Conservation (phyloP, 2,113 vertebrate genomes). For the Sitta europaea region DNA sequence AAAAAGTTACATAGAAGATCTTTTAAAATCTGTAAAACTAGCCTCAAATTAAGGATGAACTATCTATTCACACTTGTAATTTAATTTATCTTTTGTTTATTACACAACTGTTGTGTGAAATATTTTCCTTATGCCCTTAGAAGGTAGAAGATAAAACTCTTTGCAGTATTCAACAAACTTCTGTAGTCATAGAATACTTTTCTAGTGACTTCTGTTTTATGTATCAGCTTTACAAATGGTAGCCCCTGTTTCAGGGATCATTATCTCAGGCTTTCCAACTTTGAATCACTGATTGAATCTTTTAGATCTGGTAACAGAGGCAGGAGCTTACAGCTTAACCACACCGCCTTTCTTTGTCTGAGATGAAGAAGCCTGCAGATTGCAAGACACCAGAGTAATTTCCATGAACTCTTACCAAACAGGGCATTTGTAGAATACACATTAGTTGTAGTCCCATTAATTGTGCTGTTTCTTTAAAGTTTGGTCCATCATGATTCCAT, state of each 20-base stretch:
- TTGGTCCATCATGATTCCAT: conserved; percentile 66
- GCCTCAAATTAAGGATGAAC: not conserved
- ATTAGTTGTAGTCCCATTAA: not conserved
- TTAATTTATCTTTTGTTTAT: not conserved
- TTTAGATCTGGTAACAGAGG: not conserved
- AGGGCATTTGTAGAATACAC: not conserved
- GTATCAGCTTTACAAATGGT: not conserved
- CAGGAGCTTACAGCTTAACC: not conserved
- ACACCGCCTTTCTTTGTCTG: not conserved
- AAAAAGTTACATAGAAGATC: not conserved
- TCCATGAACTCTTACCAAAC: not conserved
- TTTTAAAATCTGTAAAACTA: not conserved
- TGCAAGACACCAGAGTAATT: not conserved
- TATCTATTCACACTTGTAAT: not conserved
- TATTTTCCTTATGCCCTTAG: not conserved
- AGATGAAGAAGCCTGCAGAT: not conserved
- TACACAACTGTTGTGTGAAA: not conserved
- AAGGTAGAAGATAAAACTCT: not conserved
- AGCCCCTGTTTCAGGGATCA: not conserved
- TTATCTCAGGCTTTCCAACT: not conserved
- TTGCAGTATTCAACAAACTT: not conserved
- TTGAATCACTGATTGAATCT: not conserved
- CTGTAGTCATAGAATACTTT: not conserved
- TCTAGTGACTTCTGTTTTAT: not conserved
- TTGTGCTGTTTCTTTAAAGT: not conserved